Percentiles rank a stretch among this genome's conserved stretches.
These are phyloP conservation scores for Alouatta palliata DNA, from an alignment of 2,113 vertebrate species.

Conservation along the genomic window DNA sequence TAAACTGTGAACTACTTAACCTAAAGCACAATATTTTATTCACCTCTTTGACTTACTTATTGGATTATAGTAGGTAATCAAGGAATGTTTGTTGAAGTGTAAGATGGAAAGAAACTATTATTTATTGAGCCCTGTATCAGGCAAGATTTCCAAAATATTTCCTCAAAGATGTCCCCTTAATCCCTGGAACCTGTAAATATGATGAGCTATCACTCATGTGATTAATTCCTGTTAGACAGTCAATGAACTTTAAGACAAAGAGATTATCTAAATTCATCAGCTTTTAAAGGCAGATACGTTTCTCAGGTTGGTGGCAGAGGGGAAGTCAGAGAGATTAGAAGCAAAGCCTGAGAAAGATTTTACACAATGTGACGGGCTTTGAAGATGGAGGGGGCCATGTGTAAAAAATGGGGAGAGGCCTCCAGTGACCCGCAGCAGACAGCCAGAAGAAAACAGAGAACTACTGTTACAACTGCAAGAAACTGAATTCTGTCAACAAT, in stretches of 20 bases:
- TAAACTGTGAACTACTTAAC: slow-evolving; percentile 30
- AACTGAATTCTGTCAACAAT: neutral
- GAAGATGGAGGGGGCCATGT: neutral
- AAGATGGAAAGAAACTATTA: neutral
- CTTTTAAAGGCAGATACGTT: neutral
- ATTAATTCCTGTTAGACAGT: neutral
- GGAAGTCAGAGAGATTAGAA: neutral
- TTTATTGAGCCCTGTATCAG: neutral
- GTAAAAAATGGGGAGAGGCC: neutral
- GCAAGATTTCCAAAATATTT: neutral
- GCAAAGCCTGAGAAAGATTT: neutral
- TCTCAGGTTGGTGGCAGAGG: neutral
- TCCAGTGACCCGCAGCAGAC: neutral
- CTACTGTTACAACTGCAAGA: neutral
- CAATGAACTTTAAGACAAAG: neutral
- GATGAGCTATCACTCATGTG: neutral
- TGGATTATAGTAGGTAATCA: neutral
- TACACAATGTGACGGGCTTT: neutral
- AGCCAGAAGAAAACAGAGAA: neutral
- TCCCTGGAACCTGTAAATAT: neutral
- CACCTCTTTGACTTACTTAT: slow-evolving; percentile 1
- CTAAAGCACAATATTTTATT: neutral
- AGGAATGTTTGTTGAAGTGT: neutral
- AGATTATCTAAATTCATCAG: neutral
- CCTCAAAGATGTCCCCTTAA: neutral